Evolutionary conservation across 1,140 invertebrate genomes (phyloP), one percentile per base, ranked within the genome.

Genomic region (Drosophila fuyamai): DNA sequence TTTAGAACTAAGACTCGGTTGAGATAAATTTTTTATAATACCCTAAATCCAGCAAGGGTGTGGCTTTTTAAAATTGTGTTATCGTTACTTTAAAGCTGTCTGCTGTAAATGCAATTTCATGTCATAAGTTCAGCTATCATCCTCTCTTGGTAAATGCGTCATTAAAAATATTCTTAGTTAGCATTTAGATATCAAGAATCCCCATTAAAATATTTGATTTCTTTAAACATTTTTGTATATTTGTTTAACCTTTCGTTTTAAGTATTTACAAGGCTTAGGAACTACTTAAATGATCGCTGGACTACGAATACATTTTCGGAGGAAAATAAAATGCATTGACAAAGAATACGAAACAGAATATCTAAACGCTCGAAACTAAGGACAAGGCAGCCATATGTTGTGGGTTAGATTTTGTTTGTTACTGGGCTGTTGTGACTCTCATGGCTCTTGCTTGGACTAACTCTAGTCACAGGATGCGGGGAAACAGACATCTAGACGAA

Each of bases 321-420:
- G 73, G 61, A 80, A 70, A 59, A 66, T 51, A 66, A 84, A 86
- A 88, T 88, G 83, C 83, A 89, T 81, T 68, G 75, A 86, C 70
- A 73, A 81, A 46, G 55, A 89, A 74, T 80, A 89, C 60, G 53
- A 36, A 80, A 79, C 55, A 80, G 54, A 63, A 63, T 61, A 16
- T 35, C 32, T 48, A 36, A 68, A 63, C 38, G 44, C 55, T 63
- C 16, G 38, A 27, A 60, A 44, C 29, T 48, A 23, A 32, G 44
- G 36, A 55, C 57, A 71, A 48, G 67, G 70, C 47, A 74, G 50
- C 58, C 40, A 54, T 62, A 41, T 55, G 54, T 71, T 56, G 40
- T 71, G 50, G 16, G 47, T 38, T 63, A 27, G n/a, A 50, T 47
- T 51, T 58, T 43, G 57, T 62, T 54, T 61, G 57, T 73, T 65